Evolutionary conservation across 2,113 vertebrate species (phyloP).

Genomic region (Trematocara marginatum): DNA sequence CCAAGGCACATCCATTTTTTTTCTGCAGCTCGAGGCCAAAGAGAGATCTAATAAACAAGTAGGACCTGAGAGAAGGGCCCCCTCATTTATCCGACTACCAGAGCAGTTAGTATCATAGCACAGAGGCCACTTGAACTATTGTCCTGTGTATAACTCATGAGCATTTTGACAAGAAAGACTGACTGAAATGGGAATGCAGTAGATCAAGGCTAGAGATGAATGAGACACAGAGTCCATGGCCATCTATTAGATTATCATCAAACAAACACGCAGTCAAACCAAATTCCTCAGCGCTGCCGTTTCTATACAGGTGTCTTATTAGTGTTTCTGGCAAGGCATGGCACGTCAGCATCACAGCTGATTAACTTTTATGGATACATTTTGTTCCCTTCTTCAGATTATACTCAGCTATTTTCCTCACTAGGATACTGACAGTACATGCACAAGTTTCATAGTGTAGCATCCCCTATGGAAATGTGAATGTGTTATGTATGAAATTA

Average conservation of each 20-base stretch:
- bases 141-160: neutral
- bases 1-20: neutral
- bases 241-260: slow-evolving; percentile 45
- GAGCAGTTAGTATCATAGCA: neutral
- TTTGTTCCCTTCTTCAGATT: neutral
- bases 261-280: neutral
- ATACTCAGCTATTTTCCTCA: neutral
- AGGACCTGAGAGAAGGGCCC: neutral
- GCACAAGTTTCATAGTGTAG: neutral
- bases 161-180: slow-evolving; percentile 26
- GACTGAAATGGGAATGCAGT: slow-evolving; percentile 35
- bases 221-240: slow-evolving; percentile 7
- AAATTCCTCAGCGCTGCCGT: neutral
- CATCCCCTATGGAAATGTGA: neutral
- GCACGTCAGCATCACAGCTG: neutral
- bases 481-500: neutral
- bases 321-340: neutral
- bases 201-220: slow-evolving; percentile 25
- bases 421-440: neutral
- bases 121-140: slow-evolving; percentile 16
- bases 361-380: neutral
- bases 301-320: slow-evolving; percentile 29
- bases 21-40: slow-evolving; percentile 4
- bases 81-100: neutral
- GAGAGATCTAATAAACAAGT: slow-evolving; percentile 21